These are phyloP conservation scores for Acromyrmex charruanus DNA, from an alignment of 1,140 invertebrate genomes.

Conservation along the genomic window DNA sequence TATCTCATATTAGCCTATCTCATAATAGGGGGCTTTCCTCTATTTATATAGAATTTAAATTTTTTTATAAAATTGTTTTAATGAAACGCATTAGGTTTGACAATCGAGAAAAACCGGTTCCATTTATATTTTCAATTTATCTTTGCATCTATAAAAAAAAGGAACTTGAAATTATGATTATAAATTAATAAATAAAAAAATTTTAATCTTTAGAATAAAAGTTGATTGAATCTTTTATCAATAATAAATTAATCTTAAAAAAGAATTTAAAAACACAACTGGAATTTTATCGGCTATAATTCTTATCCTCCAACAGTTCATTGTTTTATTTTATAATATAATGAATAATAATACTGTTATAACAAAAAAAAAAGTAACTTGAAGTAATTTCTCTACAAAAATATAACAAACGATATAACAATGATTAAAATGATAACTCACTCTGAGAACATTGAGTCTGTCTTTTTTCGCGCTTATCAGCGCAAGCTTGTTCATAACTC, in stretches of 20 bases:
- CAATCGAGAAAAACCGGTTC: neutral
- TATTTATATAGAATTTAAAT: neutral
- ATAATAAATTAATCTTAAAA: neutral
- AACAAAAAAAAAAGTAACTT: neutral
- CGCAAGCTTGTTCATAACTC: conserved; percentile 87
- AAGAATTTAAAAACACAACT: neutral
- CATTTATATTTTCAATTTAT: neutral
- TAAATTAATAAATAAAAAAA: neutral
- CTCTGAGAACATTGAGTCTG: conserved; percentile 87
- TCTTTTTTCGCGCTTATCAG: conserved; percentile 88
- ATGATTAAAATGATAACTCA: conserved; percentile 73
- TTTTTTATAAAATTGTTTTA: neutral
- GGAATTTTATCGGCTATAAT: neutral
- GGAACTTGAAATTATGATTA: neutral
- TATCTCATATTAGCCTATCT: too few species aligned
- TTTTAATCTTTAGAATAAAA: neutral
- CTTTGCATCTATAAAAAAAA: neutral
- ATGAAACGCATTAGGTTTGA: neutral
- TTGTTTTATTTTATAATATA: neutral
- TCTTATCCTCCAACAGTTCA: neutral
- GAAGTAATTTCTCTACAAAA: neutral
- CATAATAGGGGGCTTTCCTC: too few species aligned
- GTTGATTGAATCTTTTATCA: neutral
- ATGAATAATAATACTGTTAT: conserved; percentile 1
- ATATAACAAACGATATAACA: neutral